phyloP scores from a whole-genome alignment of 2,888 invertebrate species.

The Nymphalis c-album region DNA sequence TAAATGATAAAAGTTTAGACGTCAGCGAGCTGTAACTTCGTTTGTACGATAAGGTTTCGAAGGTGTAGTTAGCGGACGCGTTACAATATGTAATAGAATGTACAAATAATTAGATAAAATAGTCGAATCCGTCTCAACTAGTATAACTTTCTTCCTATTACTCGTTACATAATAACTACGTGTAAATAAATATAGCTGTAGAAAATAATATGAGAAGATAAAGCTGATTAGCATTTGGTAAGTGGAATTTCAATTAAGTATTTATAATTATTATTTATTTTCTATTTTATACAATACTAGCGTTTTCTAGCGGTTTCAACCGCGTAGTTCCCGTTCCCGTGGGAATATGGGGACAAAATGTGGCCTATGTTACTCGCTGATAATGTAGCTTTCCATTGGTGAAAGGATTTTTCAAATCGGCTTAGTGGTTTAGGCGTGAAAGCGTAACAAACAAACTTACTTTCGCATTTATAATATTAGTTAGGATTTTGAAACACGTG shows the following conservation, averaged over 20 bases:
- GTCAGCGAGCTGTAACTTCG: conserved; percentile 33
- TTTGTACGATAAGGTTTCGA: conserved; percentile 45
- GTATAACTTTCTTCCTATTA: conserved; percentile 45
- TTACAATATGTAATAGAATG: conserved; percentile 36
- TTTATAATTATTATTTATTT: not conserved
- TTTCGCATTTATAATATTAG: too few species aligned
- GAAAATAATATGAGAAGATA: conserved; percentile 19
- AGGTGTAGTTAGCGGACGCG: conserved; percentile 41
- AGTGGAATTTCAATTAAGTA: conserved; percentile 28
- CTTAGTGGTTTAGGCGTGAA: too few species aligned
- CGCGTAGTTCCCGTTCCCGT: too few species aligned
- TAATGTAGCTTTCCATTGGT: too few species aligned
- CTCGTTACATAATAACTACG: conserved; percentile 24
- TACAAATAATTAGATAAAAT: conserved; percentile 42
- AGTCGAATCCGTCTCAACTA: conserved; percentile 59
- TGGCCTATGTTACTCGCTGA: too few species aligned
- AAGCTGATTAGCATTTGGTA: conserved; percentile 34
- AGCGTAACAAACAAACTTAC: too few species aligned
- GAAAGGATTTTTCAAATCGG: too few species aligned
- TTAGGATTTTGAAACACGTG: too few species aligned
- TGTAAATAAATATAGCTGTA: conserved; percentile 28
- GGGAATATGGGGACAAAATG: too few species aligned
- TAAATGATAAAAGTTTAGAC: conserved; percentile 40
- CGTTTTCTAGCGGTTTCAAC: too few species aligned
- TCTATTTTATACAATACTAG: not conserved